A percentile compares a stretch with the other conserved stretches of the same genome.
phyloP scores from a whole-genome alignment of 1,140 invertebrate species.

The Diorhabda sublineata region DNA sequence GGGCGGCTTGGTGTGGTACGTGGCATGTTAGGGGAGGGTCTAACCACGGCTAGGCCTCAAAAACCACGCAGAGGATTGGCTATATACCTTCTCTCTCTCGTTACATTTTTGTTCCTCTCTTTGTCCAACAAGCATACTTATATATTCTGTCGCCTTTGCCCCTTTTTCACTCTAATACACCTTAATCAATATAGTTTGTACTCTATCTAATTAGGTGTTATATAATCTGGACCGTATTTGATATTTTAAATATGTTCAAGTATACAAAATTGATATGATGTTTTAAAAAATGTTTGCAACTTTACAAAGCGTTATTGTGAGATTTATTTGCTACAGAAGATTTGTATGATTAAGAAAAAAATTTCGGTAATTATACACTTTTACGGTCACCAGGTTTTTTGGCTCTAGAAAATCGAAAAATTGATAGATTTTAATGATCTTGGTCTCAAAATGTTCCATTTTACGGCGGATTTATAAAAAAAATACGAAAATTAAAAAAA shows the following conservation, averaged over 20 bases:
- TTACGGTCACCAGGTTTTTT: too few species aligned
- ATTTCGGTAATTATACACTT: too few species aligned
- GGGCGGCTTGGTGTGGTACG: slow-evolving; percentile 43
- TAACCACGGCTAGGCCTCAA: slow-evolving; percentile 48
- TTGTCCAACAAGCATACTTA: slow-evolving; percentile 20
- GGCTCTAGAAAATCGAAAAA: too few species aligned
- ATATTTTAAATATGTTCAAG: neutral
- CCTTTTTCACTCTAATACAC: slow-evolving; percentile 26
- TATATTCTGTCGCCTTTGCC: slow-evolving; percentile 29
- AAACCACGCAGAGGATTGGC: slow-evolving; percentile 49
- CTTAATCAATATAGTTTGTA: slow-evolving; percentile 22
- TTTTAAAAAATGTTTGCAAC: too few species aligned
- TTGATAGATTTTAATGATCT: too few species aligned
- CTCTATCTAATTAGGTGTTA: slow-evolving; percentile 25
- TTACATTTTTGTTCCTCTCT: slow-evolving; percentile 26
- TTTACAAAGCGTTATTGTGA: too few species aligned
- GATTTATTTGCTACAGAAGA: too few species aligned
- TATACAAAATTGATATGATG: too few species aligned
- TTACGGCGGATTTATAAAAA: too few species aligned
- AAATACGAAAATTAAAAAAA: too few species aligned
- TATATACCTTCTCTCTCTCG: slow-evolving; percentile 40
- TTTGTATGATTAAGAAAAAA: too few species aligned
- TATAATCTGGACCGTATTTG: slow-evolving; percentile 26
- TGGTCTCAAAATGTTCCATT: too few species aligned
- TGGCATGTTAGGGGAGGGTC: slow-evolving; percentile 46